Percentiles rank a stretch among this genome's conserved stretches.
phyloP scores from a whole-genome alignment of 1,140 invertebrate species.

The Drosophila carrolli region DNA sequence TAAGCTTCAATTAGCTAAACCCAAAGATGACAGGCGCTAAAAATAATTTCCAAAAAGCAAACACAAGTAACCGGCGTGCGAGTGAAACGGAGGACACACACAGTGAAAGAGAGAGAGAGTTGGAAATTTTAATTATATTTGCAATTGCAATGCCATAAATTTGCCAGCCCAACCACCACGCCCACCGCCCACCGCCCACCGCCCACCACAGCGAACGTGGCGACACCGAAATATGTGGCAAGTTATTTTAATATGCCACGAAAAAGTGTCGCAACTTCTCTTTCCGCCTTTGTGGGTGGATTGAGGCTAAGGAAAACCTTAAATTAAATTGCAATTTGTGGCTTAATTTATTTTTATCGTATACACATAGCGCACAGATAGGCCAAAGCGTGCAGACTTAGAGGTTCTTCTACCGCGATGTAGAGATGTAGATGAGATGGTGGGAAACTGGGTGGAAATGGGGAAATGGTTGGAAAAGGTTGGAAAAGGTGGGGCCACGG shows the following conservation, averaged over 20 bases:
- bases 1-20: slow-evolving; percentile 54
- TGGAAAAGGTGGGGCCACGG: background rate
- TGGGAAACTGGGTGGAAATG: background rate
- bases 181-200: slow-evolving; percentile 18
- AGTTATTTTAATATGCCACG: slow-evolving; percentile 81
- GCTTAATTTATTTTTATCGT: slow-evolving; percentile 84
- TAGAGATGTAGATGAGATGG: background rate
- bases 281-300: slow-evolving; percentile 5
- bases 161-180: slow-evolving; percentile 37
- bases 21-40: slow-evolving; percentile 48
- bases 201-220: slow-evolving; percentile 21
- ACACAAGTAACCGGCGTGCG: slow-evolving; percentile 12
- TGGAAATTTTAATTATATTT: slow-evolving; percentile 83
- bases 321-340: slow-evolving; percentile 84
- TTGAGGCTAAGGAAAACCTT: slow-evolving; percentile 74
- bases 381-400: slow-evolving; percentile 58
- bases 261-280: slow-evolving; percentile 44
- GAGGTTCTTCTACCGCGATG: slow-evolving; percentile 45
- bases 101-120: slow-evolving; percentile 45
- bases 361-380: slow-evolving; percentile 32
- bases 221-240: slow-evolving; percentile 78
- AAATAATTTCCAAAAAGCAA: slow-evolving; percentile 63
- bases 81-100: background rate
- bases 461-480: background rate
- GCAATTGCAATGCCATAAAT: slow-evolving; percentile 82